A percentile compares a stretch with the other conserved stretches of the same genome.
These are phyloP conservation scores for Aratinga solstitialis DNA, from an alignment of 2,797 vertebrate genomes.

Conservation along the genomic window DNA sequence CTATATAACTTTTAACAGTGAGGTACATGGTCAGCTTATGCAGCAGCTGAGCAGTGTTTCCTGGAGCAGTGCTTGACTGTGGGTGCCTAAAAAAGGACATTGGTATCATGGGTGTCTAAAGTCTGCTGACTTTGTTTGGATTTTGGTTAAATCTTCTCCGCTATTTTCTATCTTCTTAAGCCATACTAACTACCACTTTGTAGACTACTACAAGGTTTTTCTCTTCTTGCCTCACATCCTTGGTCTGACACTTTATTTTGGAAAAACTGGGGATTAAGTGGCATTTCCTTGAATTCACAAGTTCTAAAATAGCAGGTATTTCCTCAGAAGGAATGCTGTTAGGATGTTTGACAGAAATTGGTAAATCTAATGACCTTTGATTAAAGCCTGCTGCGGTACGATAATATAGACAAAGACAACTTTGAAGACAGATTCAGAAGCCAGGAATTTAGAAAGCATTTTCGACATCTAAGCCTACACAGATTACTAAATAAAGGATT, in stretches of 20 bases:
- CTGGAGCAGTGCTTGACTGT: not conserved
- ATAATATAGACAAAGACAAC: constrained; percentile 67
- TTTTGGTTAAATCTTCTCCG: not conserved
- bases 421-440: constrained; percentile 60
- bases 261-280: constrained; percentile 29
- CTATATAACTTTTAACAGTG: not conserved
- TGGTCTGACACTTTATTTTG: constrained; percentile 35
- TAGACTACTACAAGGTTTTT: not conserved
- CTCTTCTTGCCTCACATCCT: not conserved
- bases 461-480: constrained; percentile 62
- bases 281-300: constrained; percentile 45
- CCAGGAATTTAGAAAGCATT: constrained; percentile 59
- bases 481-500: constrained; percentile 62
- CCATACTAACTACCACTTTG: not conserved
- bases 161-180: not conserved
- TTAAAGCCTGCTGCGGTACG: constrained; percentile 65
- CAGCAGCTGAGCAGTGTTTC: not conserved
- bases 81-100: not conserved
- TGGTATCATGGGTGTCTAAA: not conserved
- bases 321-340: constrained; percentile 57
- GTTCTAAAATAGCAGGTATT: constrained; percentile 44
- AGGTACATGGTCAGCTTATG: not conserved
- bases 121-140: not conserved
- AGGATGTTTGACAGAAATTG: constrained; percentile 17
- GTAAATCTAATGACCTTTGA: constrained; percentile 61